These are phyloP conservation scores for Ochotona curzoniae DNA, from an alignment of 2,113 vertebrate species.

Conservation along the genomic window DNA sequence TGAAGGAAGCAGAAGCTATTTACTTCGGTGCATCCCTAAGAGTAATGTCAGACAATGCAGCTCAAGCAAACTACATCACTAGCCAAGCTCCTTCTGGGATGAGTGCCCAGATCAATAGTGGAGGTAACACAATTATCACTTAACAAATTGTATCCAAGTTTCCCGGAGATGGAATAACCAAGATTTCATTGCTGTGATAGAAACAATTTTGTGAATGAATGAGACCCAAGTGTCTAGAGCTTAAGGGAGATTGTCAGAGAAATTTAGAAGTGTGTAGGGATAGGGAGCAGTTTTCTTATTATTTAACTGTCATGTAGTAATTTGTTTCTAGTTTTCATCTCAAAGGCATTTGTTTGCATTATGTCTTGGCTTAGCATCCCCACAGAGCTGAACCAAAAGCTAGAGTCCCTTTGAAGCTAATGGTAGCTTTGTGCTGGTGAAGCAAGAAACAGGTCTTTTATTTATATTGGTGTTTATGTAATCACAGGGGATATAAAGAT, in stretches of 20 bases:
- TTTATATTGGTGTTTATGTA: conserved; percentile 34
- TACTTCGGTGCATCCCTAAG: neutral
- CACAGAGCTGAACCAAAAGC: neutral
- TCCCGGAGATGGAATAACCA: conserved; percentile 48
- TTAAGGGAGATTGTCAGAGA: conserved; percentile 28
- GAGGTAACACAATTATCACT: conserved; percentile 66
- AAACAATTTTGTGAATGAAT: conserved; percentile 42
- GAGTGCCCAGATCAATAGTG: conserved; percentile 69
- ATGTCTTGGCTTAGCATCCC: neutral
- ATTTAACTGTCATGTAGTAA: neutral
- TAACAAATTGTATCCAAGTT: conserved; percentile 61
- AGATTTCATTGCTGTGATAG: conserved; percentile 55
- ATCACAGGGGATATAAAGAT: neutral
- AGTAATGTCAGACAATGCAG: conserved; percentile 37
- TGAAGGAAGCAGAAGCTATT: neutral
- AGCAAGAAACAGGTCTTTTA: neutral
- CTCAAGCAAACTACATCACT: conserved; percentile 35
- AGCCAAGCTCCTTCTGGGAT: neutral
- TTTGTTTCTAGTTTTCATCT: conserved; percentile 56
- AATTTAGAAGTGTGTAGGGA: neutral
- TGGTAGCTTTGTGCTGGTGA: neutral
- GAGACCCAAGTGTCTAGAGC: neutral
- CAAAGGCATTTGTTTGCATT: conserved; percentile 1
- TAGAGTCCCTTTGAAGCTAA: conserved; percentile 46
- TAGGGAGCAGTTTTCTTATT: conserved; percentile 16